Percentiles rank a stretch among this genome's conserved stretches.
These are phyloP conservation scores for Henicopernis longicauda DNA, from an alignment of 2,113 vertebrate genomes.

Conservation along the genomic window DNA sequence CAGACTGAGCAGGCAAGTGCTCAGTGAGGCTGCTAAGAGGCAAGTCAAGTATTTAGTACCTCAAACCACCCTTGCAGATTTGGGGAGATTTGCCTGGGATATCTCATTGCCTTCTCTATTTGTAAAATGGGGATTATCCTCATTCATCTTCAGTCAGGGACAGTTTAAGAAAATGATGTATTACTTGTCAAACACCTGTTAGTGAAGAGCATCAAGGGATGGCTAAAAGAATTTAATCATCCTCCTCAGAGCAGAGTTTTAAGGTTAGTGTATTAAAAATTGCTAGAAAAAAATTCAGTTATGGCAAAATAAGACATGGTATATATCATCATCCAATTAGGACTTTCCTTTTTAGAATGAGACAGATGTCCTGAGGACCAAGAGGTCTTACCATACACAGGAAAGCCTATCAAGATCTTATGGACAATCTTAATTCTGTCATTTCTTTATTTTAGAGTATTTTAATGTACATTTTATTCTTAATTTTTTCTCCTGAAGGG, in stretches of 20 bases:
- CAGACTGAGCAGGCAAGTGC: accelerated
- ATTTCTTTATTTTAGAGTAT: neutral
- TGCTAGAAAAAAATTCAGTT: neutral
- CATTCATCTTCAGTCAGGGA: neutral
- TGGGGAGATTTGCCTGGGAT: neutral
- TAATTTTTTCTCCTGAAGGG: neutral
- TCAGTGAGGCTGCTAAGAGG: neutral
- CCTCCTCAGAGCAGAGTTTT: neutral
- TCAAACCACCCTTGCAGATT: neutral
- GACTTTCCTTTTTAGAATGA: neutral
- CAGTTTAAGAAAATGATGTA: neutral
- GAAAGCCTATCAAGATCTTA: neutral
- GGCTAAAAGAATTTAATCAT: neutral
- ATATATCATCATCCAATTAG: neutral
- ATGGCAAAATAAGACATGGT: neutral
- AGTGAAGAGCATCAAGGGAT: neutral
- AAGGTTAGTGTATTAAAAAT: neutral
- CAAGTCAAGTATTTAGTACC: neutral
- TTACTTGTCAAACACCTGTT: neutral
- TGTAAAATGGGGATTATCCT: neutral
- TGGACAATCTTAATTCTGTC: neutral
- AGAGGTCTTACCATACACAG: neutral
- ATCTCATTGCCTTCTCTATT: neutral
- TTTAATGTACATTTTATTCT: neutral
- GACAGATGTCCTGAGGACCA: neutral